Percentiles rank a stretch among this genome's conserved stretches.
Evolutionary conservation across 2,113 vertebrate genomes (phyloP).

Genomic region (Urocitellus parryii): DNA sequence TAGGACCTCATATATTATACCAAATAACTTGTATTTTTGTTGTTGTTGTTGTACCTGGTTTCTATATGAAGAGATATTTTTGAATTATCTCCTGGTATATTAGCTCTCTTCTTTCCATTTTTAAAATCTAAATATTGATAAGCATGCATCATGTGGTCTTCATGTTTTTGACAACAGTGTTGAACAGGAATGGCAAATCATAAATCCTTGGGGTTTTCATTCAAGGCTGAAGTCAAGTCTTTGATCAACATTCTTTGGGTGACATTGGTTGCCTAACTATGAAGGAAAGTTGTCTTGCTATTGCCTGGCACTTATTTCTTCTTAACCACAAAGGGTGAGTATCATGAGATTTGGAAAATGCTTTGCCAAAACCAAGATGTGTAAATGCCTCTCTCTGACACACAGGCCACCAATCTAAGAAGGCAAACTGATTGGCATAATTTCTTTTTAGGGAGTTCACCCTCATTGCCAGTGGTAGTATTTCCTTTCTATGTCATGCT

Average conservation of each 20-base stretch:
- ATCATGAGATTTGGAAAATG: neutral
- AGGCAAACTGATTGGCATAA: neutral
- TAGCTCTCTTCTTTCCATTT: neutral
- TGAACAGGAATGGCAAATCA: neutral
- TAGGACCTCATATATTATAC: neutral
- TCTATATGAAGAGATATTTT: constrained; percentile 27
- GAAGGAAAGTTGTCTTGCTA: neutral
- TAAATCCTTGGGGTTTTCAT: neutral
- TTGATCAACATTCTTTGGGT: neutral
- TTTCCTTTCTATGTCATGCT: neutral
- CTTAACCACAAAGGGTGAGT: neutral
- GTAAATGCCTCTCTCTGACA: neutral
- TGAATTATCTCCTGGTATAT: neutral
- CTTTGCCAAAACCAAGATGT: neutral
- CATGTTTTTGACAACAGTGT: constrained; percentile 1
- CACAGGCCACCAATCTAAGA: neutral
- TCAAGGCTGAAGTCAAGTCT: neutral
- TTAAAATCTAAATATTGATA: neutral
- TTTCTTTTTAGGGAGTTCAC: neutral
- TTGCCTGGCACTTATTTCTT: neutral
- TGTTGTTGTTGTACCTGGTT: neutral
- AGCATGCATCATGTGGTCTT: neutral
- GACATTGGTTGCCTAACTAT: neutral
- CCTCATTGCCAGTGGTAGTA: neutral
- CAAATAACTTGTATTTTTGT: constrained; percentile 12